phyloP scores from a whole-genome alignment of 2,888 invertebrate genomes.

The Leucania comma region DNA sequence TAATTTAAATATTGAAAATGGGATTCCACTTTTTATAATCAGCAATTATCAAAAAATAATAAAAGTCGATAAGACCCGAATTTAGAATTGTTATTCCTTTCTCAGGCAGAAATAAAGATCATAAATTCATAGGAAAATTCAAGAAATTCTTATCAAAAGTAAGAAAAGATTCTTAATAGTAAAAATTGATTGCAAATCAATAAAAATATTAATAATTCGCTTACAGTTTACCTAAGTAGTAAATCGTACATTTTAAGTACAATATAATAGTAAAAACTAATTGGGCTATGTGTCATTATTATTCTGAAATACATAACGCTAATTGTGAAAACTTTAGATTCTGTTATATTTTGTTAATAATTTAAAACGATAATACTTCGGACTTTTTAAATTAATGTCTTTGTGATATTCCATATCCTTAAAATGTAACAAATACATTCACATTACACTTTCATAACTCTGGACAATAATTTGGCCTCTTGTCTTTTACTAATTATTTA shows the following conservation, averaged over 20 bases:
- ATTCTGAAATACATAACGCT: conserved; percentile 27
- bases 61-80: conserved; percentile 5
- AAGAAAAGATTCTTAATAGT: neutral
- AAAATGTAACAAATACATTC: conserved; percentile 53
- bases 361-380: conserved; percentile 42
- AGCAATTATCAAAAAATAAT: neutral
- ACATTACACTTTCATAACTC: conserved; percentile 62
- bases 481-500: conserved; percentile 81
- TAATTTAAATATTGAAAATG: conserved; percentile 3
- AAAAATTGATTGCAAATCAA: conserved; percentile 7
- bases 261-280: conserved; percentile 2
- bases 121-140: neutral
- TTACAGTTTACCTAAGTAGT: neutral
- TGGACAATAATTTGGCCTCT: conserved; percentile 90
- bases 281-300: conserved; percentile 14
- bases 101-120: neutral
- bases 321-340: conserved; percentile 27
- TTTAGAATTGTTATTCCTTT: neutral
- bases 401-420: conserved; percentile 59
- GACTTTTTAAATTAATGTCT: conserved; percentile 39
- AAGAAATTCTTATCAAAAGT: conserved; percentile 1
- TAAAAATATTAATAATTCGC: neutral
- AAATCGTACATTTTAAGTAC: conserved; percentile 10
- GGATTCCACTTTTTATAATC: neutral
- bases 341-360: conserved; percentile 17